Base-by-base conservation (phyloP, 2,888 invertebrate species). In the Synanthedon myopaeformis region DNA sequence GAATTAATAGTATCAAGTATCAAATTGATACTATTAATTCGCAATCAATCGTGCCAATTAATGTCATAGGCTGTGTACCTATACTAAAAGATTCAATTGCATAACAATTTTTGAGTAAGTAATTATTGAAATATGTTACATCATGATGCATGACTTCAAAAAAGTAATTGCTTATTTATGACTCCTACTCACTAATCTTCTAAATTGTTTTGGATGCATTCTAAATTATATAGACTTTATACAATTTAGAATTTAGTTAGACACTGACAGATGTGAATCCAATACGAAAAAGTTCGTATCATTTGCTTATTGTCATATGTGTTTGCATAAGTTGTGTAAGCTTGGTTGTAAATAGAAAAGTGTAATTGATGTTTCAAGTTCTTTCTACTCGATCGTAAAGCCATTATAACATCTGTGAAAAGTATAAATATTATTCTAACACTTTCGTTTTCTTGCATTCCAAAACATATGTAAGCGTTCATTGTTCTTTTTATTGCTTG, bases 371-470 rank as follows among this genome's bases (percentile, higher is more conserved):
- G 5, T 51, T 53, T 58, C 51, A 54, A 54, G 12, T 49, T 48
- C 58, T 55, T 48, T 50, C 23, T 53, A 55, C 54, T 49, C 35
- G 42, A 52, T 49, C 51, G 55, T 42, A 55, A 53, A 61, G 59
- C 67, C 66, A 61, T 67, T 61, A 56, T 56, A 64, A 66, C 56
- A 56, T 61, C 57, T 58, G 55, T 54, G 55, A 58, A 56, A 62
- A 62, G 58, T 56, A 60, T 61, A 67, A 67, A 67, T 62, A 65
- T 59, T 67, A 60, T 60, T 53, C 58, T 53, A 52, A 60, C 58
- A 63, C 66, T 68, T 66, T 67, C 67, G 58, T 57, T 66, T 59
- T 66, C 61, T 23, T 11, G 55, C 57, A 53, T 55, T 35, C 10
- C 35, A 35, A 35, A 35, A 35, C 35, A 35, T 35, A n/a, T n/a